Conservation (phyloP, 1,140 invertebrate species). For the Drosophila takahashii region DNA sequence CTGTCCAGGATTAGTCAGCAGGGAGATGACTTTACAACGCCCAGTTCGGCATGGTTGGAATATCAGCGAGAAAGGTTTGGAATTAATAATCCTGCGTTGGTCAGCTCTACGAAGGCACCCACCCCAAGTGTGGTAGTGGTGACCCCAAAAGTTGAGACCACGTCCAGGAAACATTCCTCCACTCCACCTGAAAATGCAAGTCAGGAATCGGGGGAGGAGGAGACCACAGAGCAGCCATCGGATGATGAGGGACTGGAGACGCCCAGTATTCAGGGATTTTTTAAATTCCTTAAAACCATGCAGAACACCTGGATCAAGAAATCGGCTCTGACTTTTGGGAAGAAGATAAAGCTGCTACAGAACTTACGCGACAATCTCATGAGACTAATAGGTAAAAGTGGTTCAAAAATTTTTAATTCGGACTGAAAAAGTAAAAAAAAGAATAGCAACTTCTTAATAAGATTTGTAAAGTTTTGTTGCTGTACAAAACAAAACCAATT, state of each 20-base stretch:
- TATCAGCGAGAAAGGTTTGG: conserved; percentile 76
- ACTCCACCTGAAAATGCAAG: conserved; percentile 24
- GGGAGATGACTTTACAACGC: conserved; percentile 57
- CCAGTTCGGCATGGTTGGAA: conserved; percentile 71
- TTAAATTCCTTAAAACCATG: conserved; percentile 85
- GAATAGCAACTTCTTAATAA: too few relatives aligned
- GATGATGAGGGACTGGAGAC: conserved; percentile 37
- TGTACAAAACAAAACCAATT: neutral
- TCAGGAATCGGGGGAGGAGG: conserved; percentile 29
- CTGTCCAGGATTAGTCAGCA: conserved; percentile 23
- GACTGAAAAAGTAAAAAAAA: too few relatives aligned
- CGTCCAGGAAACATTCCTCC: conserved; percentile 54
- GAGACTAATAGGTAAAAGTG: conserved; percentile 86
- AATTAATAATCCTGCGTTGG: conserved; percentile 28
- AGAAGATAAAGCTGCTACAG: conserved; percentile 86
- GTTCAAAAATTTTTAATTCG: too few relatives aligned
- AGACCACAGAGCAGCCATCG: conserved; percentile 28
- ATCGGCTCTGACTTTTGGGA: conserved; percentile 85
- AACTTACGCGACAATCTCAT: conserved; percentile 86
- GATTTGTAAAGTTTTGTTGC: too few relatives aligned
- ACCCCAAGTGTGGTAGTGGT: conserved; percentile 26
- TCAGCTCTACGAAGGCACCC: conserved; percentile 21
- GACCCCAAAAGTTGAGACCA: conserved; percentile 67
- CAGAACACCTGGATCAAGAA: conserved; percentile 86
- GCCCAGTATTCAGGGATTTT: conserved; percentile 76